A percentile compares a stretch with the other conserved stretches of the same genome.
These are phyloP conservation scores for Brachypodius melanocephalos DNA, from an alignment of 2,113 vertebrate genomes.

Conservation along the genomic window DNA sequence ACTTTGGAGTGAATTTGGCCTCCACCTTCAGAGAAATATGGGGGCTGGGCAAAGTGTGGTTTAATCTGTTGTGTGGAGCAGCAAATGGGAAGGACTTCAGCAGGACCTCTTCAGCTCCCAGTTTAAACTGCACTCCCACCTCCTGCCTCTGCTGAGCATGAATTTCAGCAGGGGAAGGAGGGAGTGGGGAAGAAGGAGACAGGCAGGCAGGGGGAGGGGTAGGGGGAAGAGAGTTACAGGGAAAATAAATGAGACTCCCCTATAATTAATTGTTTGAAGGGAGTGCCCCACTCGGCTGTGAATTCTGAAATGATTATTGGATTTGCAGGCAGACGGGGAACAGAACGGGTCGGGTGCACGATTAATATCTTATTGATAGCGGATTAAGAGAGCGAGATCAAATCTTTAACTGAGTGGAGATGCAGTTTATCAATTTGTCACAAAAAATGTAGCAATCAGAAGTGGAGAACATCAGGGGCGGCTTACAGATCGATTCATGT, in stretches of 20 bases:
- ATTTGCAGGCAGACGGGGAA: constrained; percentile 73
- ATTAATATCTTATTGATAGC: constrained; percentile 80
- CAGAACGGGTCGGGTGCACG: constrained; percentile 61
- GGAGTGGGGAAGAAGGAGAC: neutral
- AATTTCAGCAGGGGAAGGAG: neutral
- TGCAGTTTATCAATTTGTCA: constrained; percentile 81
- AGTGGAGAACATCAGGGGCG: constrained; percentile 48
- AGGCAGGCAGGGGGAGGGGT: neutral
- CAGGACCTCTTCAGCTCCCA: neutral
- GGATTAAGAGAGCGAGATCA: constrained; percentile 76
- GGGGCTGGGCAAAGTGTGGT: neutral
- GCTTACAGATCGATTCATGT: constrained; percentile 44
- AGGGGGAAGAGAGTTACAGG: constrained; percentile 1
- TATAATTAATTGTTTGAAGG: constrained; percentile 74
- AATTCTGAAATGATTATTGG: constrained; percentile 79
- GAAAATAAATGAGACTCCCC: constrained; percentile 72
- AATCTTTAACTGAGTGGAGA: constrained; percentile 78
- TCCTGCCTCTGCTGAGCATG: neutral
- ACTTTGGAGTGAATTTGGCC: neutral
- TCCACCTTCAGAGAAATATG: neutral
- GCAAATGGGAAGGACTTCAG: neutral
- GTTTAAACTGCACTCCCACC: neutral
- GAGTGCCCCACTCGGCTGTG: constrained; percentile 72
- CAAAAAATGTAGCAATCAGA: constrained; percentile 74
- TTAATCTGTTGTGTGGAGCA: neutral